Base-by-base conservation (phyloP, 2,113 vertebrate genomes). In the Globicephala melas region DNA sequence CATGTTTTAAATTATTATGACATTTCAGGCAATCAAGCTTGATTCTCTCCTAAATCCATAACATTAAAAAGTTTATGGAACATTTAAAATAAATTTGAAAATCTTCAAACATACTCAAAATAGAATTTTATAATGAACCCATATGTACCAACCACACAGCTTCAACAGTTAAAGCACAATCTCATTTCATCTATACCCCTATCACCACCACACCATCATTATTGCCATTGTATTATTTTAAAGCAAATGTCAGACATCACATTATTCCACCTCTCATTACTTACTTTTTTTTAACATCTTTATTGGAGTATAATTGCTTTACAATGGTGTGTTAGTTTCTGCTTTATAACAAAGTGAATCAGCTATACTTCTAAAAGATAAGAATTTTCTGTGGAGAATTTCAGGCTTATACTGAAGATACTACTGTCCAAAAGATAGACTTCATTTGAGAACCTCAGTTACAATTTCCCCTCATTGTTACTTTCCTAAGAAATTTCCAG, bases 21-120 rank as follows among this genome's bases (percentile, higher is more conserved):
- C 28, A 96, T 85, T 77, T 91, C 44, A 63, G 13, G 12, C 47
- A 96, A 68, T 38, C 83, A 93, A 83, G 26, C 28, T 79, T 94
- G 33, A 50, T 44, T 93, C 36, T 76, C 71, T 80, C 47, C 28
- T 80, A 73, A 63, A 23, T 58, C 15, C 5, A 68, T 17, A 60
- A 41, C 12, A 84, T 55, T 65, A 80, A 85, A 73, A 82, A 53
- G 25, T 79, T 92, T 86, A 88, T n/a, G 25, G 36, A 94, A 68
- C 0, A 28, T 71, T 92, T 38, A 25, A 90, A 95, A 83, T 79
- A 38, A 33, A 77, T 90, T 87, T 87, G 38, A 82, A 95, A 94
- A 68, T 86, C 13, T 79, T 80, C 25, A 80, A 79, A 38, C 12
- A 89, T 81, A 76, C 14, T 81, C n/a, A 93, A 85, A 80, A 81